These are phyloP conservation scores for Drosophila arizonae DNA, from an alignment of 1,140 invertebrate genomes.

Conservation along the genomic window DNA sequence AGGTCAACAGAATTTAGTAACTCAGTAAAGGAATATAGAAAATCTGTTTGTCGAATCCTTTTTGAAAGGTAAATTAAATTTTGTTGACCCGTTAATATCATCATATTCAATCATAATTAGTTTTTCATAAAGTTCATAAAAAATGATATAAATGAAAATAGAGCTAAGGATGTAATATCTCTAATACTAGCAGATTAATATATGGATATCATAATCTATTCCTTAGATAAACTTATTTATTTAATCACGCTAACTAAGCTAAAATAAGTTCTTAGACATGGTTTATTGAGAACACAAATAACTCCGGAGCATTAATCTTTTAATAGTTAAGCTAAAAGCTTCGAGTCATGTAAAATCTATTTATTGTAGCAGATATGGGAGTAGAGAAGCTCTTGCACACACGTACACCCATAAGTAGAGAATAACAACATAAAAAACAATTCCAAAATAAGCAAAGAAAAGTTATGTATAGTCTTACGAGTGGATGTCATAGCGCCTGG, in stretches of 20 bases:
- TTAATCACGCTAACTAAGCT: not conserved
- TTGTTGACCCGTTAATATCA: no score
- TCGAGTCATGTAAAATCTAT: not conserved
- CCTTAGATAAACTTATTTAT: not conserved
- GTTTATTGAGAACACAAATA: not conserved
- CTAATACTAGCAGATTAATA: no score
- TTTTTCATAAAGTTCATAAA: not conserved
- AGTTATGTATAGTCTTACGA: constrained; percentile 6
- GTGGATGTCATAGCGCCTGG: not conserved
- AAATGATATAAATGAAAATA: not conserved
- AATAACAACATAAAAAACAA: not conserved
- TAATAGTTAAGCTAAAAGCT: not conserved
- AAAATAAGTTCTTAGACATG: not conserved
- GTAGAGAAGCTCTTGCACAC: constrained; percentile 11
- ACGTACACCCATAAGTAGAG: constrained; percentile 30
- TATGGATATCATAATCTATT: not conserved
- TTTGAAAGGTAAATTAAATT: no score
- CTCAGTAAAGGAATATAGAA: no score
- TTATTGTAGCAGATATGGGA: not conserved
- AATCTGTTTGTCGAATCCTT: no score
- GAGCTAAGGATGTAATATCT: not conserved
- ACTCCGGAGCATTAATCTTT: not conserved
- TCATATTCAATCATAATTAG: no score
- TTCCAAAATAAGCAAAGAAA: not conserved
- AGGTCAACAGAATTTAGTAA: no score